A percentile compares a stretch with the other conserved stretches of the same genome.
Evolutionary conservation across 2,113 vertebrate species (phyloP).

Genomic region (Dolichallabes microphthalmus): DNA sequence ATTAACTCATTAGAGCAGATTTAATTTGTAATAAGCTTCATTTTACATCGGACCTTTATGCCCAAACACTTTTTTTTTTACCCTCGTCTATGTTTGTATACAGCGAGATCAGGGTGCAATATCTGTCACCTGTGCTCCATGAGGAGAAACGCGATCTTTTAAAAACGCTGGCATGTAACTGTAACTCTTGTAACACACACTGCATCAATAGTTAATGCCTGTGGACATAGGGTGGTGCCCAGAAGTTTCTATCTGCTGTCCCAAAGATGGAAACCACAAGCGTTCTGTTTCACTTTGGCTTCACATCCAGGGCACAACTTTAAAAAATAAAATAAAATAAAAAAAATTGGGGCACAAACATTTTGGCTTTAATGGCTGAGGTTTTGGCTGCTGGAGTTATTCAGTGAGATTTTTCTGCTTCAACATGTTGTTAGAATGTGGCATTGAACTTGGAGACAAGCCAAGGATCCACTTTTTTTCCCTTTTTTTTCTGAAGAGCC

Average conservation of each 20-base stretch:
- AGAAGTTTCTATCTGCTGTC: constrained; percentile 70
- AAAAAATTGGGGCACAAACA: neutral
- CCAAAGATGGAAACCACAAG: constrained; percentile 63
- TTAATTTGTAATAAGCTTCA: constrained; percentile 36
- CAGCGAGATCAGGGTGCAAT: constrained; percentile 44
- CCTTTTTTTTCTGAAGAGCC: neutral
- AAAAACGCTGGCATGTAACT: constrained; percentile 72
- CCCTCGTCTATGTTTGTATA: neutral
- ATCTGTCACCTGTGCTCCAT: constrained; percentile 57
- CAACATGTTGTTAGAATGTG: neutral
- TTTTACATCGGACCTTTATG: neutral
- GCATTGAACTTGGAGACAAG: neutral
- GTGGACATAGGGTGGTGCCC: constrained; percentile 73
- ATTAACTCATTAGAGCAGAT: constrained; percentile 19
- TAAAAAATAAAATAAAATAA: neutral
- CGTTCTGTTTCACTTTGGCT: constrained; percentile 67
- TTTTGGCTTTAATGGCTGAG: neutral
- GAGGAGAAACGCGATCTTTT: constrained; percentile 73
- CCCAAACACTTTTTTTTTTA: neutral
- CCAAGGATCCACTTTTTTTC: neutral
- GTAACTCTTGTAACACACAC: constrained; percentile 77
- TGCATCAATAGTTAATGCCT: constrained; percentile 76
- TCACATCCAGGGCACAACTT: constrained; percentile 56
- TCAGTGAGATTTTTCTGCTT: neutral
- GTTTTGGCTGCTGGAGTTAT: neutral